Conservation (phyloP, 2,797 vertebrate species). For the Heteromormyrus szaboi region DNA sequence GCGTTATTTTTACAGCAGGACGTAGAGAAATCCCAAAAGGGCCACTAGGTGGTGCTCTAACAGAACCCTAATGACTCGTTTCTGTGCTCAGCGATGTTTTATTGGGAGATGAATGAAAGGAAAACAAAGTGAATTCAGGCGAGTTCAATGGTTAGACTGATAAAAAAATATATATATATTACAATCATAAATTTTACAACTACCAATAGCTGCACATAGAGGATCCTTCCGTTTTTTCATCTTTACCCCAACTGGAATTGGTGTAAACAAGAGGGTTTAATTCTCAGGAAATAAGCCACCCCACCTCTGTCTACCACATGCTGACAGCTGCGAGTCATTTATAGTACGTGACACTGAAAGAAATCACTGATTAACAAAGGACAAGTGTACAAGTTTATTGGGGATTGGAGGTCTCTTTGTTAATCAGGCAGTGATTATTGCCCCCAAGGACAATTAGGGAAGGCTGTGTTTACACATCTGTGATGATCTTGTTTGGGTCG, state of each 20-base stretch:
- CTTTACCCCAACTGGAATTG: too few relatives aligned
- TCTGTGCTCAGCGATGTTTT: background rate
- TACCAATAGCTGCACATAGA: background rate
- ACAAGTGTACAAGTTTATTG: background rate
- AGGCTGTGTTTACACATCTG: background rate
- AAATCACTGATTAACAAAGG: background rate
- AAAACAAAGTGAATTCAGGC: background rate
- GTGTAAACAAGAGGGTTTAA: background rate
- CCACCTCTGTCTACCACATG: background rate
- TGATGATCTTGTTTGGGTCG: background rate
- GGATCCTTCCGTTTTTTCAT: background rate
- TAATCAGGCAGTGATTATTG: background rate
- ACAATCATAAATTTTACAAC: background rate
- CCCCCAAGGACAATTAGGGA: background rate
- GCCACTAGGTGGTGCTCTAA: constrained; percentile 55
- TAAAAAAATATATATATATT: background rate
- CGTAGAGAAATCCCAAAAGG: background rate
- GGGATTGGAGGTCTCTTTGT: background rate
- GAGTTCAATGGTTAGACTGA: background rate
- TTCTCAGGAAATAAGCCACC: background rate
- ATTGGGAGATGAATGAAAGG: background rate
- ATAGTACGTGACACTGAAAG: background rate
- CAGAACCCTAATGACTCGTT: constrained; percentile 24
- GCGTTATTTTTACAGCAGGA: background rate
- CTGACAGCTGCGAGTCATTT: background rate